Conservation (phyloP, 1,140 invertebrate species). For the Sesamia nonagrioides region DNA sequence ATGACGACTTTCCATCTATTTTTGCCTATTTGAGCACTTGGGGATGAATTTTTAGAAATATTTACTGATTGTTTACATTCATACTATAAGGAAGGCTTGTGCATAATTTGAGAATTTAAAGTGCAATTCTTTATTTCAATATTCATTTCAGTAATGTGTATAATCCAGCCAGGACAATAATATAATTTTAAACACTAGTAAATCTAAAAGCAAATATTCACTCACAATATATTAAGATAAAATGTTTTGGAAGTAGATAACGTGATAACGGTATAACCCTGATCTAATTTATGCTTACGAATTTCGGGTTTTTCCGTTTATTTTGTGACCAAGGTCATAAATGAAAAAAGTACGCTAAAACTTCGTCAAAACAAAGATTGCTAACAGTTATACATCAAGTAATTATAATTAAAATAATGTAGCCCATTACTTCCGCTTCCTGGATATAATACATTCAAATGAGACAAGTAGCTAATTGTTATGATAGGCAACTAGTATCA, state of each 20-base stretch:
- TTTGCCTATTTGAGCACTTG: too few relatives aligned
- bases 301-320: neutral
- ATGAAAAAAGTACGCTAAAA: neutral
- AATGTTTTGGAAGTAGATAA: conserved; percentile 22
- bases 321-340: neutral
- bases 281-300: conserved; percentile 27
- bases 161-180: neutral
- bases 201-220: conserved; percentile 38
- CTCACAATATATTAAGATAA: conserved; percentile 11
- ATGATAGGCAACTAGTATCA: neutral
- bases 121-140: too few relatives aligned
- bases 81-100: too few relatives aligned
- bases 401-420: neutral
- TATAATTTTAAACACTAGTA: conserved; percentile 13
- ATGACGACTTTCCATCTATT: too few relatives aligned
- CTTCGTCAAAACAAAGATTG: neutral
- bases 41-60: too few relatives aligned
- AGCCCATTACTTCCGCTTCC: neutral
- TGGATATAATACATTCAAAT: conserved; percentile 1
- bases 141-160: neutral
- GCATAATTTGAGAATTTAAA: too few relatives aligned
- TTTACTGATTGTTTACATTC: too few relatives aligned
- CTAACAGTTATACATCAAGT: neutral
- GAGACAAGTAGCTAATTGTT: conserved; percentile 23
- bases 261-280: conserved; percentile 28